A percentile compares a stretch with the other conserved stretches of the same genome.
Evolutionary conservation across 2,888 invertebrate genomes (phyloP).

Genomic region (Trypoxylon attenuatum): DNA sequence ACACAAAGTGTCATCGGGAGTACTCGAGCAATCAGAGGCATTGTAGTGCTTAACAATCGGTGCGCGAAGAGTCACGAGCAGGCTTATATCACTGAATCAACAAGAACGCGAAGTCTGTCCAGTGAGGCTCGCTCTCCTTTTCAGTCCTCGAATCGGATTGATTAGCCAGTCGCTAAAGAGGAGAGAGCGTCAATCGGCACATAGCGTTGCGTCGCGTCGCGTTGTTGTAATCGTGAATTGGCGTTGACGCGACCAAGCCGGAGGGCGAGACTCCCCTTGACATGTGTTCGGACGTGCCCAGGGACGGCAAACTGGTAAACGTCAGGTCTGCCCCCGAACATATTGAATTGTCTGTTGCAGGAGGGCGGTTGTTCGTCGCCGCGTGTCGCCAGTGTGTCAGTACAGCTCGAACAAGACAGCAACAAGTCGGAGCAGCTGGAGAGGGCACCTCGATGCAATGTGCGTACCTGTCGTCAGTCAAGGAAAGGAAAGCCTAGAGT

Average conservation of each 20-base stretch:
- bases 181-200: conserved; percentile 3
- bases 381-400: conserved; percentile 69
- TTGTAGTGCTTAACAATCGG: no score
- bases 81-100: no score
- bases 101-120: no score
- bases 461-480: conserved; percentile 64
- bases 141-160: background rate
- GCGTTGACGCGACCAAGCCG: background rate
- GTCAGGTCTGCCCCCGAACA: conserved; percentile 25
- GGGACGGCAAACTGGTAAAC: conserved; percentile 7
- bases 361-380: conserved; percentile 67
- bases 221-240: conserved; percentile 6
- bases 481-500: conserved; percentile 65
- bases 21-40: no score
- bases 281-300: conserved; percentile 21
- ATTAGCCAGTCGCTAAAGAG: background rate
- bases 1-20: no score
- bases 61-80: no score
- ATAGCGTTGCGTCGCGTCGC: background rate
- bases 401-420: conserved; percentile 71
- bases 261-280: conserved; percentile 1
- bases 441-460: conserved; percentile 65
- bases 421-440: conserved; percentile 71
- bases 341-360: conserved; percentile 57
- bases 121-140: background rate